Evolutionary conservation across 2,888 invertebrate species (phyloP), one percentile per base, ranked within the genome.

Genomic region (Adelphocoris suturalis): DNA sequence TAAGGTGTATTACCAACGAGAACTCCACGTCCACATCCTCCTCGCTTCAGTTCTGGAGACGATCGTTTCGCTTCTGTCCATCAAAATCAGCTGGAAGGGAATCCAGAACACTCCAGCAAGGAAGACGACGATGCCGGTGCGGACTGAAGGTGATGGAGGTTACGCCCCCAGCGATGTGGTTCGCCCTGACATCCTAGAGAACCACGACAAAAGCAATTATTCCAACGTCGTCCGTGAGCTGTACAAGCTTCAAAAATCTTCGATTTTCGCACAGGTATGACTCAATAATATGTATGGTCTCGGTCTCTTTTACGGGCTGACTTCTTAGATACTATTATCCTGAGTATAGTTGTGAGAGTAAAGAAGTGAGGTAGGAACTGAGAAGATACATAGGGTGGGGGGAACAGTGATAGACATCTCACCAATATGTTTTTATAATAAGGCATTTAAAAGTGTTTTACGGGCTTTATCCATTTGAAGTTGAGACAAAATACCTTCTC

Each of bases 181-280:
- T 14, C 89, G 89, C 0, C 85, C 89, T 16, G 88, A 90, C 78
- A 90, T 89, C 47, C 52, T 90, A 19, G 89, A 89, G 85, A 89
- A 90, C 48, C 89, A 89, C 55, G 88, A 87, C 52, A 80, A 48
- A 13, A 55, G 84, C 27, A 90, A 90, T 23, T 90, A 90, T 47
- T 82, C 90, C 13, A 88, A 90, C 86, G 90, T 90, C 14, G 78
- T 90, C 16, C 80, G 87, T 23, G 90, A 90, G 85, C 88, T 90
- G 37, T 90, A 90, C 88, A 86, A 86, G 19, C 76, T 90, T 13
- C 90, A 90, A 61, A 90, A 90, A 57, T 89, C 89, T 9, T 82
- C 82, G n/a, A 68, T 84, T 23, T 68, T 89, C 13, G 55, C 88
- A n/a, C 68, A 78, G 78, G 78, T 78, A 78, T 52, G 7, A 7